phyloP scores from a whole-genome alignment of 2,888 invertebrate species.

The Lottia gigantea region DNA sequence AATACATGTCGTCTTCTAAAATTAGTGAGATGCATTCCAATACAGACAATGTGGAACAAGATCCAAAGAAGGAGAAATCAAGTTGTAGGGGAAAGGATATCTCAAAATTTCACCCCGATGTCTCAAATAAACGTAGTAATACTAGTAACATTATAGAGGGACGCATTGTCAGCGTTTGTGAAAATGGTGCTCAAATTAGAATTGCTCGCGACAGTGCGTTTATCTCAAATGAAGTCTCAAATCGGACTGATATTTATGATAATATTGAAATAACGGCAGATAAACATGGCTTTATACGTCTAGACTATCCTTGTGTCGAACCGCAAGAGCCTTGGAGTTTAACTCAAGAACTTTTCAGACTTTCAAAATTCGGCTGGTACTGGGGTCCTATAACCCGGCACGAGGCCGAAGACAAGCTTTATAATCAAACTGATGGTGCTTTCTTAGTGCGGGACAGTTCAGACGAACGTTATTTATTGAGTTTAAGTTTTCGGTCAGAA shows the following conservation, averaged over 20 bases:
- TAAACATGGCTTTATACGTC: background rate
- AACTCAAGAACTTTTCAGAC: constrained; percentile 69
- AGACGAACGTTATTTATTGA: constrained; percentile 78
- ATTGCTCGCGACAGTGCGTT: background rate
- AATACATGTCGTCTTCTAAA: constrained; percentile 41
- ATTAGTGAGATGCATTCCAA: constrained; percentile 50
- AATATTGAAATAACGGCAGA: background rate
- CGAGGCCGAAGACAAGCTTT: constrained; percentile 79
- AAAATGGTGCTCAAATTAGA: constrained; percentile 8
- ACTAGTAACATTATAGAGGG: background rate
- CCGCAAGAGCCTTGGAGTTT: constrained; percentile 66
- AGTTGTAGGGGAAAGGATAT: constrained; percentile 57
- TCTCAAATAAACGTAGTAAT: background rate
- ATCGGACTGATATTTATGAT: constrained; percentile 1
- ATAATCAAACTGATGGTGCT: constrained; percentile 79
- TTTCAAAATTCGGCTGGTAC: constrained; percentile 75
- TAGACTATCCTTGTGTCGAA: constrained; percentile 20
- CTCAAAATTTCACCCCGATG: constrained; percentile 46
- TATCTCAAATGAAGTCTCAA: background rate
- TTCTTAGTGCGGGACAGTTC: constrained; percentile 83
- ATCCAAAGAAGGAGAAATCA: constrained; percentile 46
- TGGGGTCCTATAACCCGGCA: constrained; percentile 82
- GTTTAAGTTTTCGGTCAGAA: constrained; percentile 78
- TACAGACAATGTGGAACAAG: constrained; percentile 47
- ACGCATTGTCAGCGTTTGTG: background rate